Evolutionary conservation across 2,113 vertebrate genomes (phyloP).

Genomic region (Malurus elegans): DNA sequence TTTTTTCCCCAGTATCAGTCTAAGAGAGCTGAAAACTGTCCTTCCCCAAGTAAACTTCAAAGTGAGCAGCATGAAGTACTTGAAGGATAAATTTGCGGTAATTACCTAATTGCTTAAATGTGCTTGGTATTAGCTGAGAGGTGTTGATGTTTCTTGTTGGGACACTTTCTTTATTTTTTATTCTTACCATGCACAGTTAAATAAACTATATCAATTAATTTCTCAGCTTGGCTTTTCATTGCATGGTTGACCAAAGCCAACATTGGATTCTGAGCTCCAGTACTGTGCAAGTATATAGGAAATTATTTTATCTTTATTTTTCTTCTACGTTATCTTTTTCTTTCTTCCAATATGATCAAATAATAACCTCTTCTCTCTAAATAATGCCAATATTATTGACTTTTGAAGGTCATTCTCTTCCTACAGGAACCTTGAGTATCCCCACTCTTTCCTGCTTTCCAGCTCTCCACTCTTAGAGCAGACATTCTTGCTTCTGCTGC

Average conservation of each 20-base stretch:
- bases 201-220: not conserved
- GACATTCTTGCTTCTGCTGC: not conserved
- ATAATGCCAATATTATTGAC: not conserved
- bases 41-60: conserved; percentile 92
- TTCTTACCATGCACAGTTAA: not conserved
- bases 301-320: not conserved
- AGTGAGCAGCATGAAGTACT: conserved; percentile 78
- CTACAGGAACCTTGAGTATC: conserved; percentile 3
- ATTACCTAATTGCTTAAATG: not conserved
- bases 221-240: not conserved
- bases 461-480: not conserved
- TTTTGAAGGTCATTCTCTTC: not conserved
- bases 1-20: conserved; percentile 79
- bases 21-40: conserved; percentile 89
- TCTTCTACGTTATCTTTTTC: not conserved
- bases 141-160: not conserved
- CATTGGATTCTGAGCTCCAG: not conserved
- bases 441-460: conserved; percentile 38
- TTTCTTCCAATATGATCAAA: not conserved
- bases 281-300: not conserved
- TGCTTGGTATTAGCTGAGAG: not conserved
- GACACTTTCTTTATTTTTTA: not conserved
- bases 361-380: not conserved
- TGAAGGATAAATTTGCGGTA: conserved; percentile 90
- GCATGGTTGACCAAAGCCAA: not conserved